These are phyloP conservation scores for Rhincodon typus DNA, from an alignment of 2,797 vertebrate genomes.

Conservation along the genomic window DNA sequence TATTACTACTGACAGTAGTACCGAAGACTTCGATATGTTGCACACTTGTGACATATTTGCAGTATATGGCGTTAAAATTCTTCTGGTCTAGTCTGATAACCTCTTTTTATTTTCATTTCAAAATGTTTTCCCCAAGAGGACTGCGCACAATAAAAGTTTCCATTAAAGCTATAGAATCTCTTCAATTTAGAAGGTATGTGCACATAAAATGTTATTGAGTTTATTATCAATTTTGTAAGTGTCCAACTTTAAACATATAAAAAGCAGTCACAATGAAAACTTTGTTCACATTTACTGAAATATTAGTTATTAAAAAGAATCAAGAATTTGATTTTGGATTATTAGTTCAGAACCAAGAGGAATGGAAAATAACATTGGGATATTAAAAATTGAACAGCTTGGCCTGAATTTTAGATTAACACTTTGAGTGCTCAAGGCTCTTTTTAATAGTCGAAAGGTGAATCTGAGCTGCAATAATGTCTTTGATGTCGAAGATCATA, in stretches of 20 bases:
- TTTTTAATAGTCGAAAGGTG: constrained; percentile 3
- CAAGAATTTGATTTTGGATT: constrained; percentile 36
- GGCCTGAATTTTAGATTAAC: constrained; percentile 30
- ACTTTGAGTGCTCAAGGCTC: neutral
- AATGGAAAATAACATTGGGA: neutral
- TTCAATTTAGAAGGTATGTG: constrained; percentile 35
- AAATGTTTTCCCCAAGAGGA: constrained; percentile 35
- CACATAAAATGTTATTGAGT: constrained; percentile 34
- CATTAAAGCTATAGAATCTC: constrained; percentile 32
- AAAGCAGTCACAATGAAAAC: constrained; percentile 21
- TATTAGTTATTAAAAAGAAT: constrained; percentile 36
- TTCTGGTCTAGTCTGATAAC: constrained; percentile 27
- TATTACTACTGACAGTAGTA: neutral
- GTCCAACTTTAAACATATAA: constrained; percentile 35
- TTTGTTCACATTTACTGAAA: constrained; percentile 28
- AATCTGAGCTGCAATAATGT: neutral
- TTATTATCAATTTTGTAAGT: constrained; percentile 38
- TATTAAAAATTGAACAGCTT: constrained; percentile 34
- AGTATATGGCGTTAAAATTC: constrained; percentile 18
- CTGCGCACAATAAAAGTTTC: constrained; percentile 34
- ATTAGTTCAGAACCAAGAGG: constrained; percentile 21
- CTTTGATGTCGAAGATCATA: neutral
- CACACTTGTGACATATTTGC: constrained; percentile 9
- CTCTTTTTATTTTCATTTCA: constrained; percentile 37
- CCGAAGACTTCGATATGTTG: neutral